These are phyloP conservation scores for Stichodactyla mertensii DNA, from an alignment of 64 coral and sea anemone genomes.

Conservation along the genomic window DNA sequence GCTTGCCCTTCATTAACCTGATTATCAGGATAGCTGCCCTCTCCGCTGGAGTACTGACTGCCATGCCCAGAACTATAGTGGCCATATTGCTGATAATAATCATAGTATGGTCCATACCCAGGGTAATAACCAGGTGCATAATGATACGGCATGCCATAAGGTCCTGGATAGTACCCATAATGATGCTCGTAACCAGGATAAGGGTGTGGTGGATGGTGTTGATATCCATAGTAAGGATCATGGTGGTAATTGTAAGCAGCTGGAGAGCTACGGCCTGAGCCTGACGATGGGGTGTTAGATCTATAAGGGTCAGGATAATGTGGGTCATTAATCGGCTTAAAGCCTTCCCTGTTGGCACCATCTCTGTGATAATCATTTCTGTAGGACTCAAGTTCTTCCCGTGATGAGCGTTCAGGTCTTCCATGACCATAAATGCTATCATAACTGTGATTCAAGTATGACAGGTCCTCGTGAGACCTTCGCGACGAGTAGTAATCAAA, in stretches of 20 bases:
- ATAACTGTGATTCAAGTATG: background rate
- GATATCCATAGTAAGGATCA: slow-evolving; percentile 17
- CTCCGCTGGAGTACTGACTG: slow-evolving; percentile 7
- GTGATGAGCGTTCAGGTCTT: slow-evolving; percentile 1
- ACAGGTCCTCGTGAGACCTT: background rate
- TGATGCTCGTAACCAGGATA: slow-evolving; percentile 37
- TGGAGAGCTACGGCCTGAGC: slow-evolving; percentile 49
- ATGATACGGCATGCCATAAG: slow-evolving; percentile 16
- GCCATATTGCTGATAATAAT: slow-evolving; percentile 36
- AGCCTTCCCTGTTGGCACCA: background rate
- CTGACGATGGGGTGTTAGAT: background rate
- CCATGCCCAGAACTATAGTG: slow-evolving; percentile 7
- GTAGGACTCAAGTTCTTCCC: background rate
- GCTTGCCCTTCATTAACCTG: background rate
- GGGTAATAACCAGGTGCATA: slow-evolving; percentile 46
- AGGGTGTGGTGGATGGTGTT: background rate
- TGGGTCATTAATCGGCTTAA: background rate
- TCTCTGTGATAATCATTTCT: background rate
- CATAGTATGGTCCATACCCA: slow-evolving; percentile 28
- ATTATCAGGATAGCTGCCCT: background rate
- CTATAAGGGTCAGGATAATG: background rate
- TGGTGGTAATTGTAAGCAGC: slow-evolving; percentile 18
- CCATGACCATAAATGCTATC: background rate
- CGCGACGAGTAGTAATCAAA: background rate
- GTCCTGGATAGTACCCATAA: slow-evolving; percentile 29